Base-by-base conservation (phyloP, 2,888 invertebrate species). In the Venustoraphidia nigricollis region DNA sequence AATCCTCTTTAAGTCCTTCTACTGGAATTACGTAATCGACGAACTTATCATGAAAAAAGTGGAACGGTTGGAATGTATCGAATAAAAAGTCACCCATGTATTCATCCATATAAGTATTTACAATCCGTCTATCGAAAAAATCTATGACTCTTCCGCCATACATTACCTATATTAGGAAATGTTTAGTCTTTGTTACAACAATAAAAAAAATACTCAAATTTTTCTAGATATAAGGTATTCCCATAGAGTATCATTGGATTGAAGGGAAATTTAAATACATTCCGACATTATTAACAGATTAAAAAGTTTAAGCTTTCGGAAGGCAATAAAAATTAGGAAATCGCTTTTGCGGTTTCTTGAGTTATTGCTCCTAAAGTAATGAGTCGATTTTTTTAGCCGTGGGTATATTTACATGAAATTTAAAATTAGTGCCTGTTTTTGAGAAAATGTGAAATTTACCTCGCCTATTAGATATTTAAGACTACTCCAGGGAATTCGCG, bases 71-170 rank as follows among this genome's bases (percentile, higher is more conserved):
- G 66, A 89, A 91, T 48, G 79, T 79, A 63, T 93, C 91, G 64
- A 94, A 92, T 45, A 94, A 72, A 65, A 93, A 94, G 62, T 94
- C 93, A 0, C 93, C 94, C 76, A 94, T 82, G 62, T 93, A 94
- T 66, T 94, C 93, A 62, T 91, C 81, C 87, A 93, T 90, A 67
- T 93, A 94, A 0, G 83, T 87, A 54, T 77, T 72, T 3, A 91
- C 82, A 10, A 92, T 83, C 52, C 93, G 79, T 10, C 92, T 76
- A 67, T 94, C 94, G 67, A 81, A 93, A 63, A 86, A 82, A 64
- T 94, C 93, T 55, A 92, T 93, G 36, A 94, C 89, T 46, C 92
- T 76, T 1, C 94, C 94, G 34, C 94, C 94, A 62, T 94, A 94
- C 89, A 94, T 93, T 34, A 93, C 86, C 84, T 86, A 35, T 5